Conservation (phyloP, 35 echinoderm and acorn worm genomes). For the Amphiura filiformis region DNA sequence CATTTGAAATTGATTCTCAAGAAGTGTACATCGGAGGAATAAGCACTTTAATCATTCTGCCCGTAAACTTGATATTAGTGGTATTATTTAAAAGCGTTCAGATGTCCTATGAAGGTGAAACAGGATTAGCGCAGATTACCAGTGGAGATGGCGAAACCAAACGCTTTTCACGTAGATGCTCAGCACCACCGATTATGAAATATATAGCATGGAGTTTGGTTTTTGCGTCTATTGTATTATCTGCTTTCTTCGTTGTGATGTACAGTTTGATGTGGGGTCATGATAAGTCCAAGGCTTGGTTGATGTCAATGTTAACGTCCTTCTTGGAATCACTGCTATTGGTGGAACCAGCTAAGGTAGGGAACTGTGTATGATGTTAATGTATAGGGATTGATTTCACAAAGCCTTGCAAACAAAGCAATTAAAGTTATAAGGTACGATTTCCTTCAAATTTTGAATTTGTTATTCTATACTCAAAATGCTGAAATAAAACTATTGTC, state of each 20-base stretch:
- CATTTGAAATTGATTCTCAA: neutral
- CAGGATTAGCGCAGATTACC: neutral
- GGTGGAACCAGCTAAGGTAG: neutral
- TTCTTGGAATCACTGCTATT: neutral
- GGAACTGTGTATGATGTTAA: neutral
- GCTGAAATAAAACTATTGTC: too few relatives aligned
- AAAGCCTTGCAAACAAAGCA: too few relatives aligned
- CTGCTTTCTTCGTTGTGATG: neutral
- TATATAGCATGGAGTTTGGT: neutral
- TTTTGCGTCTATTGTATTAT: neutral
- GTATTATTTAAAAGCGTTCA: neutral
- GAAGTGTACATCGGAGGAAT: neutral
- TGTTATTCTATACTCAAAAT: too few relatives aligned
- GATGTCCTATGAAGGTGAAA: neutral
- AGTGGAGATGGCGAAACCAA: neutral
- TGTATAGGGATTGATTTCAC: too few relatives aligned
- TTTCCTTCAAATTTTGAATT: too few relatives aligned
- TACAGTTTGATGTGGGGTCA: neutral
- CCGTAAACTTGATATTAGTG: neutral
- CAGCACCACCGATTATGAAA: neutral
- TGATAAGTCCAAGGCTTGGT: neutral
- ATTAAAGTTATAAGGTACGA: too few relatives aligned
- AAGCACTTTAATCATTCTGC: conserved; percentile 1
- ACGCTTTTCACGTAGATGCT: neutral
- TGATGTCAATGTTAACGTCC: neutral